A percentile compares a stretch with the other conserved stretches of the same genome.
Conservation (phyloP, 1,140 invertebrate genomes). For the Neodiprion virginianus region DNA sequence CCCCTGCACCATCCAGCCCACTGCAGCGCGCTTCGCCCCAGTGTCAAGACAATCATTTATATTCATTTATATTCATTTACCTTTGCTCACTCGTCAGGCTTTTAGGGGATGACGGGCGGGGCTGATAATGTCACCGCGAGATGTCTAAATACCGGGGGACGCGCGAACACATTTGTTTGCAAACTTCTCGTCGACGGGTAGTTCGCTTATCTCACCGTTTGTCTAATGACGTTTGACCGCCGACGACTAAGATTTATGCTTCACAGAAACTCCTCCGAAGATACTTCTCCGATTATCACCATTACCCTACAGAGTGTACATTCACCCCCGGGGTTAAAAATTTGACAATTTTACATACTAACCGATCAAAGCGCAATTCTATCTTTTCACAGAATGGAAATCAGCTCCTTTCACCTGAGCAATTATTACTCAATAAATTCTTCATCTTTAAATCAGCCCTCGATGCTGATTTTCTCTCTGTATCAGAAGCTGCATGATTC, state of each 20-base stretch:
- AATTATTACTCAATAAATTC: too few species aligned
- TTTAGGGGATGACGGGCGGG: constrained; percentile 24
- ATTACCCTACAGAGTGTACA: too few species aligned
- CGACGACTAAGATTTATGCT: constrained; percentile 6
- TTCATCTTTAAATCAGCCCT: too few species aligned
- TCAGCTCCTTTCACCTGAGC: too few species aligned
- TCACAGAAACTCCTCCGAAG: neutral
- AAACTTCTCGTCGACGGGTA: constrained; percentile 22
- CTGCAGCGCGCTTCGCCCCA: neutral
- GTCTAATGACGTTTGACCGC: constrained; percentile 2
- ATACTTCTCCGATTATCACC: neutral
- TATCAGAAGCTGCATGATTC: too few species aligned
- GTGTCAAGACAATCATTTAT: constrained; percentile 14
- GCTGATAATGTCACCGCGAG: constrained; percentile 34
- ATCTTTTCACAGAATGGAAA: too few species aligned
- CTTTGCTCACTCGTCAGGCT: constrained; percentile 15
- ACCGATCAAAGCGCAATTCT: too few species aligned
- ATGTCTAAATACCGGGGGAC: constrained; percentile 32
- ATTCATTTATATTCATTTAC: constrained; percentile 13
- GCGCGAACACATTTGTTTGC: constrained; percentile 33
- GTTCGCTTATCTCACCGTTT: constrained; percentile 2
- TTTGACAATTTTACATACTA: too few species aligned
- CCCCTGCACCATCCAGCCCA: neutral
- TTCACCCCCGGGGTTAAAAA: too few species aligned
- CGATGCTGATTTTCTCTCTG: too few species aligned